Evolutionary conservation across 2,797 vertebrate genomes (phyloP).

Genomic region (Alfaro cultratus): DNA sequence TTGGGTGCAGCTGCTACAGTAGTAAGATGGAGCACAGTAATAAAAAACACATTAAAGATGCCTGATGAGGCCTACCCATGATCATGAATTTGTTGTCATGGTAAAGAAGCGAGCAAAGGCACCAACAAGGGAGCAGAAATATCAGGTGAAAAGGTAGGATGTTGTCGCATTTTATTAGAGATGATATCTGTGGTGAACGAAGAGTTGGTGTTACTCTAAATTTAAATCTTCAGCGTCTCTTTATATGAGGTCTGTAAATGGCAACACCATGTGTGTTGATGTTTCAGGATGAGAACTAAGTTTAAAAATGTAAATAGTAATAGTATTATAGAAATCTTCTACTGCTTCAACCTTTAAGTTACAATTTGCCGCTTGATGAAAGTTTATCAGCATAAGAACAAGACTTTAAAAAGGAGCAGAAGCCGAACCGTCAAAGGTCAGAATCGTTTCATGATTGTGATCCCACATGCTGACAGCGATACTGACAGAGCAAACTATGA

Average conservation of each 20-base stretch:
- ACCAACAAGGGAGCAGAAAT: not conserved
- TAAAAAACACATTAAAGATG: not conserved
- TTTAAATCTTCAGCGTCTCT: not conserved
- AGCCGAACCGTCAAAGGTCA: not conserved
- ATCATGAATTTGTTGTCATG: not conserved
- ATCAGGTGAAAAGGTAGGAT: not conserved
- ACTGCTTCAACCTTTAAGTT: not conserved
- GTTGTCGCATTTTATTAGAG: not conserved
- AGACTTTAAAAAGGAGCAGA: not conserved
- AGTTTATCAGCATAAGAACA: not conserved
- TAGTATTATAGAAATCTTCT: too few relatives aligned
- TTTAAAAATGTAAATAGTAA: not conserved
- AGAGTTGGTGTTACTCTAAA: not conserved
- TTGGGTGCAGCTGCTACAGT: not conserved
- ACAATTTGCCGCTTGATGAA: not conserved
- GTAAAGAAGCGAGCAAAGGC: not conserved
- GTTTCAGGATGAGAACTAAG: not conserved
- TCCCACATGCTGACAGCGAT: not conserved
- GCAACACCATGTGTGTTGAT: not conserved
- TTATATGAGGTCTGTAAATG: not conserved
- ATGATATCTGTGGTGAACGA: not conserved
- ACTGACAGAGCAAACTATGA: not conserved
- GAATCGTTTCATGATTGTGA: not conserved
- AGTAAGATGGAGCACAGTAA: constrained; percentile 4
- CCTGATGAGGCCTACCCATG: not conserved